Evolutionary conservation across 2,113 vertebrate species (phyloP).

Genomic region (Egretta garzetta): DNA sequence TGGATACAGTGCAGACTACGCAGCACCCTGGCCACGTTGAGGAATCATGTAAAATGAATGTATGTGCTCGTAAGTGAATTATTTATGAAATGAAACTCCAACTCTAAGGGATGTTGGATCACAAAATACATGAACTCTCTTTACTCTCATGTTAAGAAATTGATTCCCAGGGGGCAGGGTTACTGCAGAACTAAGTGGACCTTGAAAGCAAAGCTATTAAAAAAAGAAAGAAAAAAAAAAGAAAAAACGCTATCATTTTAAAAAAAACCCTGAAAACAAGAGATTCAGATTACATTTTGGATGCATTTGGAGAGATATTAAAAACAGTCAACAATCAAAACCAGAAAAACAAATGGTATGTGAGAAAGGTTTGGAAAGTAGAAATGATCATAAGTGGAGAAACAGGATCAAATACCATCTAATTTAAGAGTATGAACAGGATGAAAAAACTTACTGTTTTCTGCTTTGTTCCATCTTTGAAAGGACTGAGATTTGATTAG

Average conservation of each 20-base stretch:
- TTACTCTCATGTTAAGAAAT: conserved; percentile 47
- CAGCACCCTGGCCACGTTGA: conserved; percentile 75
- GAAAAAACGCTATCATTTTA: neutral
- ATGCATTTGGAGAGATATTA: neutral
- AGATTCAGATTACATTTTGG: conserved; percentile 29
- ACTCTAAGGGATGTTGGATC: conserved; percentile 72
- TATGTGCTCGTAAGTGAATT: conserved; percentile 79
- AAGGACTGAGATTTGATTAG: conserved; percentile 34
- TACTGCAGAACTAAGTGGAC: conserved; percentile 45
- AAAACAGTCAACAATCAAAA: neutral
- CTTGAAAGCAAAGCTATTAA: conserved; percentile 45
- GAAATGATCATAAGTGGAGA: neutral
- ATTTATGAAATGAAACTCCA: conserved; percentile 66
- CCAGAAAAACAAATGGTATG: conserved; percentile 23
- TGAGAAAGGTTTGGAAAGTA: conserved; percentile 59
- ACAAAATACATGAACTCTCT: conserved; percentile 50
- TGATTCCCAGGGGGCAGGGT: conserved; percentile 65
- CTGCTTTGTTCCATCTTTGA: conserved; percentile 15
- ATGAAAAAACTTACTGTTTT: neutral
- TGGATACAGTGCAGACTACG: conserved; percentile 76
- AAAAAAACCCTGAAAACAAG: neutral
- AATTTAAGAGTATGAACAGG: conserved; percentile 43
- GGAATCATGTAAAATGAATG: conserved; percentile 80
- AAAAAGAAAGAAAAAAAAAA: neutral
- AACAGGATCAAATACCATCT: conserved; percentile 21